Evolutionary conservation across 1,140 invertebrate genomes (phyloP).

Genomic region (Ostrea edulis): DNA sequence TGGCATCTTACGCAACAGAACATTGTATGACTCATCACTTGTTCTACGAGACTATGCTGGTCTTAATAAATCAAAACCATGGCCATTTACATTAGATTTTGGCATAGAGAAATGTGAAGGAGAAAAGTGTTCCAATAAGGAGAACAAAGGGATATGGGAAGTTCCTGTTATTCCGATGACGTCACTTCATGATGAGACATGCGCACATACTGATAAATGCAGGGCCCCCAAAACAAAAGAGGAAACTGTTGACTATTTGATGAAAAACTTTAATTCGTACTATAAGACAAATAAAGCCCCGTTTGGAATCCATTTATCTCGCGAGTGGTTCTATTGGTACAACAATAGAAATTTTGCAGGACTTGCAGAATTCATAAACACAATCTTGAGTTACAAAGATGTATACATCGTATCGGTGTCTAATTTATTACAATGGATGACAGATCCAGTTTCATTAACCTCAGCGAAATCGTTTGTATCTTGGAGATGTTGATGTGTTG

Average conservation of each 20-base stretch:
- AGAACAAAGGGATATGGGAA: slow-evolving; percentile 65
- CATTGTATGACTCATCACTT: slow-evolving; percentile 66
- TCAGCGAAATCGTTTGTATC: not conserved
- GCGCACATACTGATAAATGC: slow-evolving; percentile 61
- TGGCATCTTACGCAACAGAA: slow-evolving; percentile 54
- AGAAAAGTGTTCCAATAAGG: slow-evolving; percentile 54
- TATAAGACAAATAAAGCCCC: slow-evolving; percentile 65
- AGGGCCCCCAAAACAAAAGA: slow-evolving; percentile 41
- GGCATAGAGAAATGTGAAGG: slow-evolving; percentile 57
- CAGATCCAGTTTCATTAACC: slow-evolving; percentile 53
- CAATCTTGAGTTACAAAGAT: slow-evolving; percentile 55
- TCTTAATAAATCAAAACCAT: slow-evolving; percentile 49
- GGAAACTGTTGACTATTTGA: slow-evolving; percentile 61
- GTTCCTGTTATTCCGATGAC: slow-evolving; percentile 63
- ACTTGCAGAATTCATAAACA: slow-evolving; percentile 64
- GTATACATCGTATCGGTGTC: slow-evolving; percentile 64
- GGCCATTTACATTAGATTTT: slow-evolving; percentile 68
- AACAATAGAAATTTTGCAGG: slow-evolving; percentile 61
- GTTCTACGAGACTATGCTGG: slow-evolving; percentile 40
- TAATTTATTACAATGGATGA: slow-evolving; percentile 63
- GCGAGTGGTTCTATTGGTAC: slow-evolving; percentile 69
- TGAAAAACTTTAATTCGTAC: slow-evolving; percentile 66
- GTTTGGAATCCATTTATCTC: slow-evolving; percentile 66
- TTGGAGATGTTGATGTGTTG: not conserved
- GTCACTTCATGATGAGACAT: slow-evolving; percentile 40